Base-by-base conservation (phyloP, 2,888 invertebrate genomes). In the Dugesia japonica region DNA sequence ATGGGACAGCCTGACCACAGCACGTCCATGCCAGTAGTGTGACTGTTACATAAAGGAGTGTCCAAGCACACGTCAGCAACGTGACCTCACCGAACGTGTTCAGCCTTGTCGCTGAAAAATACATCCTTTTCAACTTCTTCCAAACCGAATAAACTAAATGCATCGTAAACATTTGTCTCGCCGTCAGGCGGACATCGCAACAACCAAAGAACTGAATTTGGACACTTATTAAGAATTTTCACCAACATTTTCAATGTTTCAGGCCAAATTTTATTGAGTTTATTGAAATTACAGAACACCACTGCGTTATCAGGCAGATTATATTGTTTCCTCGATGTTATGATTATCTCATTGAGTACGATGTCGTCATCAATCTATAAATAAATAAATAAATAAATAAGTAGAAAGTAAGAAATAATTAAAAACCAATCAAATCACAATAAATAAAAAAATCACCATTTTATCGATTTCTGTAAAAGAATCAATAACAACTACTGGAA, bases 1-100 rank as follows among this genome's bases (percentile, higher is more conserved):
- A 98, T 94, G 0, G 98, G 98, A 0, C 94, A 97, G 71, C 98
- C 98, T n/a, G 97, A 92, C 97, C 97, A 98, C 76, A 99, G 86
- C 28, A 98, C 92, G 85, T 98, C 98, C 98, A 98, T 97, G 75
- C 95, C 93, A 0, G 98, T 98, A 0, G 98, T 98, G 84, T 98
- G 98, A 1, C 98, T 98, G 84, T 99, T 99, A 84, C 98, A 98
- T 17, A 98, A 87, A 0, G 95, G 95, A 0, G 98, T 98, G 84
- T 98, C 98, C 76, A 98, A 87, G 83, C 97, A 99, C 31, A 98
- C 90, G 85, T 98, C 98, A 17, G 97, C 94, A 80, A 98, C 87
- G 84, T 98, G 97, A 7, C 97, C 98, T 76, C 98, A 89, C 33
- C 98, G 88, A 0, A 98, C 95, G 83, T 98, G 98, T 83, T 98